These are phyloP conservation scores for Dichetophora obliterata DNA, from an alignment of 2,888 invertebrate genomes.

Conservation along the genomic window DNA sequence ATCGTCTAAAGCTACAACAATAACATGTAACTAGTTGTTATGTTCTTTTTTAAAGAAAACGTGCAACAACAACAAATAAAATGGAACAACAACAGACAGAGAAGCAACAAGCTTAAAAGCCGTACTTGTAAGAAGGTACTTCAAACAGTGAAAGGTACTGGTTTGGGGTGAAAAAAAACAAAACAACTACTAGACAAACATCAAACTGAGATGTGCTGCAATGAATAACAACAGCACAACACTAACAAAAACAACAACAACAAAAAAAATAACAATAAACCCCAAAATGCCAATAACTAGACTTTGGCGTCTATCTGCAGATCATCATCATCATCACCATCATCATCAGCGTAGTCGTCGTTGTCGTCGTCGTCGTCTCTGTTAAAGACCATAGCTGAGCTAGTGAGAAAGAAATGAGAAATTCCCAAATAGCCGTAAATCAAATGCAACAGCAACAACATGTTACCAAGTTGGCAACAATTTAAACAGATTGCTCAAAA, in stretches of 20 bases:
- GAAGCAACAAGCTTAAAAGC: neutral
- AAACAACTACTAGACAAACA: neutral
- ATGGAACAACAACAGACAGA: slow-evolving; percentile 11
- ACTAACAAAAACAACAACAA: neutral
- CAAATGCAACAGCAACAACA: too few species aligned
- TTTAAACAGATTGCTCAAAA: slow-evolving; percentile 19
- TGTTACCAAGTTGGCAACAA: neutral
- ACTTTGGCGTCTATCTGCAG: slow-evolving; percentile 5
- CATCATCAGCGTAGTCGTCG: neutral
- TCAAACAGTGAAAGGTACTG: slow-evolving; percentile 24
- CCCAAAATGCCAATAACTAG: slow-evolving; percentile 4
- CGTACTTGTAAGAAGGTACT: slow-evolving; percentile 18
- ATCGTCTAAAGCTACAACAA: neutral
- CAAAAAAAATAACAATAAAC: neutral
- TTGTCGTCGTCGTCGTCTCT: neutral
- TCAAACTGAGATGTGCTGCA: slow-evolving; percentile 21
- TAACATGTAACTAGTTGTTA: slow-evolving; percentile 16
- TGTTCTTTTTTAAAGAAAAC: slow-evolving; percentile 19
- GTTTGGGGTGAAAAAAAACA: neutral
- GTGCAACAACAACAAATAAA: slow-evolving; percentile 18
- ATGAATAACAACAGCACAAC: slow-evolving; percentile 4
- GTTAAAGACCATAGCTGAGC: neutral
- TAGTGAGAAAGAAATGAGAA: too few species aligned
- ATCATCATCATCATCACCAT: slow-evolving; percentile 13
- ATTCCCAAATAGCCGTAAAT: too few species aligned